Evolutionary conservation across 2,113 vertebrate species (phyloP).

Genomic region (Promerops cafer): DNA sequence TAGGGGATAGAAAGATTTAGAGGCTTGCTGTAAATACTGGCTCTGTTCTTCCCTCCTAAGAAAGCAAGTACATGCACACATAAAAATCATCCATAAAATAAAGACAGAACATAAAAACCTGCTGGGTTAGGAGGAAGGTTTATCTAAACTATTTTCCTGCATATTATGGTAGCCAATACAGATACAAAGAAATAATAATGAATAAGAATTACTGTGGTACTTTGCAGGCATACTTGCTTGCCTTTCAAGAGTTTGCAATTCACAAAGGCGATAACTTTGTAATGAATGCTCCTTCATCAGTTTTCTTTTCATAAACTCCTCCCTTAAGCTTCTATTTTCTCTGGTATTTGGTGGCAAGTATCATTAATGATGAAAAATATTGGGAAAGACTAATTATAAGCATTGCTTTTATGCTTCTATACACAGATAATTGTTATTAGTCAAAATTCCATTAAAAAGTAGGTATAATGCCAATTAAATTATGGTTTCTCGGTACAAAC

Average conservation of each 20-base stretch:
- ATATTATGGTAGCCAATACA: neutral
- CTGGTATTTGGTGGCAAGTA: neutral
- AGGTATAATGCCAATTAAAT: neutral
- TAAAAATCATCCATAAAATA: neutral
- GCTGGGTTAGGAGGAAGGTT: neutral
- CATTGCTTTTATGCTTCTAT: neutral
- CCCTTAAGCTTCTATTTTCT: neutral
- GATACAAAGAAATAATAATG: neutral
- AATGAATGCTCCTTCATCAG: neutral
- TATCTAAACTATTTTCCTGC: neutral
- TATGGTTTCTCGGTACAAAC: neutral
- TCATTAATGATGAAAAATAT: neutral
- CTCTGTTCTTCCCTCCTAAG: neutral
- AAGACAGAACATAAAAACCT: neutral
- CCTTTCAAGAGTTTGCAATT: neutral
- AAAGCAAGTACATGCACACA: fast-evolving
- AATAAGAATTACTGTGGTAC: neutral
- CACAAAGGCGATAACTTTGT: neutral
- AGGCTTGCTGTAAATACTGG: neutral
- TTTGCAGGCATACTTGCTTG: neutral
- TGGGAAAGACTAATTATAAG: neutral
- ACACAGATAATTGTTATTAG: neutral
- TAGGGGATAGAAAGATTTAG: neutral
- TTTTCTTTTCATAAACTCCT: neutral
- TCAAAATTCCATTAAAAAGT: neutral